These are phyloP conservation scores for Volucella zonaria DNA, from an alignment of 2,888 invertebrate genomes.

Conservation along the genomic window DNA sequence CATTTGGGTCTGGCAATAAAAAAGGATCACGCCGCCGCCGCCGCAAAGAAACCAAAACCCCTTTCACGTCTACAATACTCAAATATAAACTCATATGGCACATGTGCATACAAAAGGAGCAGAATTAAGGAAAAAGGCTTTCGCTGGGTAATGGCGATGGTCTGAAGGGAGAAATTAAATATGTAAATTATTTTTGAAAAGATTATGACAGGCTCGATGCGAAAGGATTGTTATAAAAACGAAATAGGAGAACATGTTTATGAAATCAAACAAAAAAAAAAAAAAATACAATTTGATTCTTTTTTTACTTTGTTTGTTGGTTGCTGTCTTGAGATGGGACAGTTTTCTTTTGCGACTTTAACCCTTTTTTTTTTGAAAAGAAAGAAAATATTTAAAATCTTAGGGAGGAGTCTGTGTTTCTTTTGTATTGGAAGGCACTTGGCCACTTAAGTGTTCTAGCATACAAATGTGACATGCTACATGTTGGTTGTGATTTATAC, in stretches of 20 bases:
- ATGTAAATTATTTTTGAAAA: slow-evolving; percentile 68
- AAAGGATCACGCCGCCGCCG: slow-evolving; percentile 62
- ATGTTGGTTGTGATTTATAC: slow-evolving; percentile 61
- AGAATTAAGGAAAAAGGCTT: slow-evolving; percentile 38
- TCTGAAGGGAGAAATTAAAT: slow-evolving; percentile 68
- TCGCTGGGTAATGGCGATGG: slow-evolving; percentile 46
- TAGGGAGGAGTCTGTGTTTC: slow-evolving; percentile 4
- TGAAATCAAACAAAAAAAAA: slow-evolving; percentile 69
- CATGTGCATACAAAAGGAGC: not conserved
- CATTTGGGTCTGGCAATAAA: slow-evolving; percentile 38
- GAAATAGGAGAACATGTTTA: slow-evolving; percentile 70
- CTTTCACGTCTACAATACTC: slow-evolving; percentile 1
- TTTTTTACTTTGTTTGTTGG: slow-evolving; percentile 49
- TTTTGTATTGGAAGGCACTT: slow-evolving; percentile 51
- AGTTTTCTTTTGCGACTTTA: slow-evolving; percentile 43
- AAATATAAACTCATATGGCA: not conserved
- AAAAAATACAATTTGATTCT: slow-evolving; percentile 74
- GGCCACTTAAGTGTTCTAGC: slow-evolving; percentile 60
- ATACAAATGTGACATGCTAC: slow-evolving; percentile 64
- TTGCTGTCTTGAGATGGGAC: slow-evolving; percentile 48
- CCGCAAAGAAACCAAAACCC: slow-evolving; percentile 53
- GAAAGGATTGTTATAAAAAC: slow-evolving; percentile 65
- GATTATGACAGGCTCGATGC: slow-evolving; percentile 72
- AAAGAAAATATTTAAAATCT: slow-evolving; percentile 11
- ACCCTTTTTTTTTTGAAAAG: slow-evolving; percentile 48